Percentiles rank a stretch among this genome's conserved stretches.
Evolutionary conservation across 2,888 invertebrate species (phyloP).

Genomic region (Boloria euphrosyne): DNA sequence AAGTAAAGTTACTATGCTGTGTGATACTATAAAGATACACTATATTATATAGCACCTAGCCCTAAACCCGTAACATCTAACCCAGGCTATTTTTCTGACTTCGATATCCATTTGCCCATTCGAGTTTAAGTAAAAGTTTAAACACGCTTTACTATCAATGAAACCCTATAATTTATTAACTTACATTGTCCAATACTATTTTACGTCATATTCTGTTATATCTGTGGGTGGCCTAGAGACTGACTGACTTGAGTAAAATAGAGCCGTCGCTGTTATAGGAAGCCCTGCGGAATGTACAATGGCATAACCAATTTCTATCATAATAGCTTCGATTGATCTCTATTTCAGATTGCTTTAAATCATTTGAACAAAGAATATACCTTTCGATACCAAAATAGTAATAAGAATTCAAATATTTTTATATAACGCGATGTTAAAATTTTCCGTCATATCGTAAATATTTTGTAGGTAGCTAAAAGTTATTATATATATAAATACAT

Average conservation of each 20-base stretch:
- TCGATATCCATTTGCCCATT: conserved; percentile 16
- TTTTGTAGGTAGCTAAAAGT: too few species aligned
- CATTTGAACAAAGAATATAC: neutral
- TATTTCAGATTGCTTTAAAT: conserved; percentile 30
- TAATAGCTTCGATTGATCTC: conserved; percentile 43
- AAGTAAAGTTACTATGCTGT: too few species aligned
- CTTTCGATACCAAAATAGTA: too few species aligned
- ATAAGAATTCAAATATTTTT: too few species aligned
- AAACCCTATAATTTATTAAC: conserved; percentile 50
- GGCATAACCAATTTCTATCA: conserved; percentile 42
- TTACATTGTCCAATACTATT: conserved; percentile 58
- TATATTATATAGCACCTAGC: too few species aligned
- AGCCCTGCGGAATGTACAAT: conserved; percentile 51
- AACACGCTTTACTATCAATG: conserved; percentile 14
- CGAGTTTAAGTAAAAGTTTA: neutral
- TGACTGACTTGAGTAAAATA: conserved; percentile 53
- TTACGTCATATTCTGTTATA: conserved; percentile 52
- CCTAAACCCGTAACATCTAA: too few species aligned
- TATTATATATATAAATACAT: too few species aligned
- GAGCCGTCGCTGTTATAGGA: conserved; percentile 63
- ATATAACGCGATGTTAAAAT: too few species aligned
- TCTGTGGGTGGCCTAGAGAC: conserved; percentile 69
- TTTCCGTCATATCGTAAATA: too few species aligned
- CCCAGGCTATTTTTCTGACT: neutral
- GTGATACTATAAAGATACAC: too few species aligned